Base-by-base conservation (phyloP, 2,888 invertebrate species). In the Dynastes tityus region DNA sequence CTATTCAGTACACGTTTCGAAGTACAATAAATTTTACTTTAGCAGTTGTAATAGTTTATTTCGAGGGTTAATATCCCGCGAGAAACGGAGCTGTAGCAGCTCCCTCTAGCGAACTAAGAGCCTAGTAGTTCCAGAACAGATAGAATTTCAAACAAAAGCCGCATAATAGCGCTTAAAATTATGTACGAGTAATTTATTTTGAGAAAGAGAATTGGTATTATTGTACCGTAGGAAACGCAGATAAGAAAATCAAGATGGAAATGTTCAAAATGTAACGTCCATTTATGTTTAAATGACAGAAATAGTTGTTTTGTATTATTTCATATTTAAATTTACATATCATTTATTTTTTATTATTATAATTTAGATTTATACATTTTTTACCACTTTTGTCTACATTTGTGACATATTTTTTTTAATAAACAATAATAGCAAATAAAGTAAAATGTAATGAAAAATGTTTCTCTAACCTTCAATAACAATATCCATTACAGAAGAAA, bases 161-260 rank as follows among this genome's bases (percentile, higher is more conserved):
- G 76, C 64, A 76, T 76, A 76, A 76, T 53, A 76, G 55, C 76
- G 55, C 67, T 53, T 65, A 64, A 76, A 71, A 63, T 78, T 78
- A 63, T 71, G 63, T 78, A 63, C 71, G 70, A 49, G 70, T 78
- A 78, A 71, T 78, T 78, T 78, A 71, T 71, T 78, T 71, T 32
- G 53, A 16, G 27, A 40, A 29, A 32, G 49, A 73, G 71, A 78
- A 55, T 76, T 76, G 29, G 71, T 71, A 40, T n/a, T 71, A 55
- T 22, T 71, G 5, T 37, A 55, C 29, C 22, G 55, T 13, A 49
- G 16, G 16, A 65, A 37, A 16, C 32, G 49, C 40, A 45, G 67
- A 67, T 67, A 67, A 16, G 49, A 64, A 8, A 8, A 29, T n/a
- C n/a, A 22, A 22, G 22, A 22, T 22, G 22, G 22, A 22, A 22